Evolutionary conservation across 2,113 vertebrate genomes (phyloP), one percentile per base, ranked within the genome.

Genomic region (Lepus timidus): DNA sequence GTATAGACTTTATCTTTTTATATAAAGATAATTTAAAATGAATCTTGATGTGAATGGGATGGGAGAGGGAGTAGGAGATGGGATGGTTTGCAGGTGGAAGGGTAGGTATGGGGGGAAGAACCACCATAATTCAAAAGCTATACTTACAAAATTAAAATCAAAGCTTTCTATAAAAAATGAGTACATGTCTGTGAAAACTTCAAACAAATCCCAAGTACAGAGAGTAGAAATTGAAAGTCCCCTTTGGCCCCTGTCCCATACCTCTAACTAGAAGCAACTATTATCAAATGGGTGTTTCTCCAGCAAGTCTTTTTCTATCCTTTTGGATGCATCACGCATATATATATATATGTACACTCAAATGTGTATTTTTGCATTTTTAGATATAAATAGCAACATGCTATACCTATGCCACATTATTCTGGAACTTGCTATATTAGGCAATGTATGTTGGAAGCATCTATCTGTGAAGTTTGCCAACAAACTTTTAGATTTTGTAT

Each of bases 181-280:
- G 81, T 33, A 70, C 9, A 23, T 10, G 11, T 31, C n/a, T 80
- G 8, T 90, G 74, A 81, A 81, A 96, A 92, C 31, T 80, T 81
- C 67, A 89, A 85, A 64, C n/a, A 88, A 44, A 85, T 25, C 13
- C 64, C 61, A 64, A 55, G 61, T 29, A 29, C 3, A 1, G 2
- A 33, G 58, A 94, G 11, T 71, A 58, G 65, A 86, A 84, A 22
- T 20, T 25, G 25, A n/a, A 90, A 76, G 51, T 64, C 39, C 16
- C 27, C 51, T 9, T 64, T 55, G 3, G 6, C 33, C 39, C n/a
- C 70, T 51, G 0, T 36, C 25, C 33, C 29, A 17, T 10, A 20
- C 20, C 49, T 49, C 80, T 83, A 6, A 36, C 80, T 14, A 64
- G 31, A 70, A 16, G 6, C 19, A 33, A 33, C 17, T 27, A 6